These are phyloP conservation scores for Uropetala carovei DNA, from an alignment of 2,888 invertebrate genomes.

Conservation along the genomic window DNA sequence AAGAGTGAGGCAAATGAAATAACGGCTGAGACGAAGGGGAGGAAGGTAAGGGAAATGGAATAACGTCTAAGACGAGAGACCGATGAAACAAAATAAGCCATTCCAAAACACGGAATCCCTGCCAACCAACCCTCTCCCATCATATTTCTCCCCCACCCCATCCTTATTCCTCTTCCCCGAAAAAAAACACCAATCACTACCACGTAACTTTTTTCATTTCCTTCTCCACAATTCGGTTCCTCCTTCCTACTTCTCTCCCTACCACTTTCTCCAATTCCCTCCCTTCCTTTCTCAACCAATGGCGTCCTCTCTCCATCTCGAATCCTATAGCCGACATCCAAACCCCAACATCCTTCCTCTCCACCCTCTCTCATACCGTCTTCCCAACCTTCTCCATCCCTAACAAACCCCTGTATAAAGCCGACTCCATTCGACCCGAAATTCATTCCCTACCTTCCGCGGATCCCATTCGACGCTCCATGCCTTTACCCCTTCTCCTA, in stretches of 20 bases:
- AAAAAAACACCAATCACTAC: constrained; percentile 9
- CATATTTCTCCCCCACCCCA: not conserved
- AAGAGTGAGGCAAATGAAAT: not conserved
- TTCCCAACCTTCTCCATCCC: not conserved
- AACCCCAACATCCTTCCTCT: not conserved
- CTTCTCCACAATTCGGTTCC: not conserved
- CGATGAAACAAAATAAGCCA: constrained; percentile 18
- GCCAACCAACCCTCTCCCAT: not conserved
- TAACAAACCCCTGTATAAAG: constrained; percentile 24
- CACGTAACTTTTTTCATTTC: constrained; percentile 25
- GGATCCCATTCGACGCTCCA: not conserved
- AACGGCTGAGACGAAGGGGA: not conserved
- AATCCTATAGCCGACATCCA: not conserved
- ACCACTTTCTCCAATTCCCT: not conserved
- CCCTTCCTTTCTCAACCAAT: not conserved
- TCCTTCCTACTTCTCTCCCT: too few species aligned
- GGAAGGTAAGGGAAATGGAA: not conserved
- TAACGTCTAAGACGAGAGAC: not conserved
- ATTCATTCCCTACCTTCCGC: constrained; percentile 26
- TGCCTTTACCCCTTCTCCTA: not conserved
- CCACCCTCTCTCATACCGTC: not conserved
- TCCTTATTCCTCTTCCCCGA: too few species aligned
- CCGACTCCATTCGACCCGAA: not conserved
- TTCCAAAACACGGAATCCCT: not conserved
- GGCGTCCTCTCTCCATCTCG: not conserved